Evolutionary conservation across 2,888 invertebrate genomes (phyloP), one percentile per base, ranked within the genome.

Genomic region (Sminthurides aquaticus): DNA sequence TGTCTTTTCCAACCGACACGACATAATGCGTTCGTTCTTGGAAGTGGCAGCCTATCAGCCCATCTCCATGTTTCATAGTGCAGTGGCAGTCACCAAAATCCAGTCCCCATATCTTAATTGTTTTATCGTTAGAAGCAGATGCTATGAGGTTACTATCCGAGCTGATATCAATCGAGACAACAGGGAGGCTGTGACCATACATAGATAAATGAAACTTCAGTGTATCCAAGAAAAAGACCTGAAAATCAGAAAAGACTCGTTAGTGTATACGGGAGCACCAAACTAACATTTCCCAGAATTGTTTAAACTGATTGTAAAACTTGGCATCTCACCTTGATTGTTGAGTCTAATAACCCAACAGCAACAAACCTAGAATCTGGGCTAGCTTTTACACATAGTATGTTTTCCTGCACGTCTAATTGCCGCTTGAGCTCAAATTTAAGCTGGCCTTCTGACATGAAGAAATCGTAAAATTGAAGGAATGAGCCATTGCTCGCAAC

Each of bases 31-130:
- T 96, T 73, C 85, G 86, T 0, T 92, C 90, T 24, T 96, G 86
- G 77, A 99, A 99, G 75, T 88, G 86, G 34, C 98, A 78, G 34
- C 89, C 86, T 66, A 92, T 94, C 11, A 99, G 87, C 0, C 95
- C 91, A 79, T 96, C 95, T 76, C 97, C 94, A 79, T 99, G 98
- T 0, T 96, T 93, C 73, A 98, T 84, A 0, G 95, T 95, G 76
- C 86, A 87, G 80, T 95, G 97, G 75, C 96, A 97, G 79, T 99
- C 96, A n/a, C 98, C 98, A 78, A 95, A 98, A 80, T 98, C 96
- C 80, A 98, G 84, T 43, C 98, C 98, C 98, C 98, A 99, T 69
- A 99, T 87, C 82, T 97, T 96, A 28, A 98, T 85, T 78, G 92
- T 96, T 49, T 95, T 85, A 81, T 99, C 99, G 0, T 91, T 90